phyloP scores from a whole-genome alignment of 2,888 invertebrate genomes.

The Osmoderma eremita region DNA sequence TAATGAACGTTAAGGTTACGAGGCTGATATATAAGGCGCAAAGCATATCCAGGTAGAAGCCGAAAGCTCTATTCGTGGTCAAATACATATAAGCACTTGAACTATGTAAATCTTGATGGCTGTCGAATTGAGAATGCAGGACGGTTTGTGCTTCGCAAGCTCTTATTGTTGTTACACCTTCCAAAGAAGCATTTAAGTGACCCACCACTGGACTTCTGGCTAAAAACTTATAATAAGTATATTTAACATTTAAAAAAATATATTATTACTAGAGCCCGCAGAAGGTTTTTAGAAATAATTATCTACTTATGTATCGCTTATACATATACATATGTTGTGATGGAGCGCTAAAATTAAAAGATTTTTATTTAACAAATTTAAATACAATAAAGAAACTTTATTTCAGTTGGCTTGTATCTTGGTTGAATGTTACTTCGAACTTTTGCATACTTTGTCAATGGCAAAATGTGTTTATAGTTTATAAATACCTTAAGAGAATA shows the following conservation, averaged over 20 bases:
- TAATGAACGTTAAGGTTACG: constrained; percentile 49
- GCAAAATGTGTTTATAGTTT: too few species aligned
- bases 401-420: too few species aligned
- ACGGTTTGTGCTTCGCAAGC: constrained; percentile 57
- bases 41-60: constrained; percentile 55
- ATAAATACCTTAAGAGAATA: too few species aligned
- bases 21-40: constrained; percentile 53
- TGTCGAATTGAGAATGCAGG: constrained; percentile 57
- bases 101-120: constrained; percentile 59
- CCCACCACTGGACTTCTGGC: constrained; percentile 61
- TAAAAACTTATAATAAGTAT: constrained; percentile 48
- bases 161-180: constrained; percentile 59
- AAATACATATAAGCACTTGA: constrained; percentile 57
- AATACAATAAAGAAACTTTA: too few species aligned
- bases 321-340: too few species aligned
- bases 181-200: constrained; percentile 59
- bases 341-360: too few species aligned
- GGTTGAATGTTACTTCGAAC: too few species aligned
- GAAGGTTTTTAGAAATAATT: too few species aligned
- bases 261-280: not conserved
- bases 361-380: too few species aligned
- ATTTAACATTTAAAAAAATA: constrained; percentile 19
- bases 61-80: constrained; percentile 55
- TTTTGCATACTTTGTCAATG: too few species aligned
- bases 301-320: too few species aligned